Evolutionary conservation across 2,888 invertebrate genomes (phyloP).

Genomic region (Synergus laeviventris): DNA sequence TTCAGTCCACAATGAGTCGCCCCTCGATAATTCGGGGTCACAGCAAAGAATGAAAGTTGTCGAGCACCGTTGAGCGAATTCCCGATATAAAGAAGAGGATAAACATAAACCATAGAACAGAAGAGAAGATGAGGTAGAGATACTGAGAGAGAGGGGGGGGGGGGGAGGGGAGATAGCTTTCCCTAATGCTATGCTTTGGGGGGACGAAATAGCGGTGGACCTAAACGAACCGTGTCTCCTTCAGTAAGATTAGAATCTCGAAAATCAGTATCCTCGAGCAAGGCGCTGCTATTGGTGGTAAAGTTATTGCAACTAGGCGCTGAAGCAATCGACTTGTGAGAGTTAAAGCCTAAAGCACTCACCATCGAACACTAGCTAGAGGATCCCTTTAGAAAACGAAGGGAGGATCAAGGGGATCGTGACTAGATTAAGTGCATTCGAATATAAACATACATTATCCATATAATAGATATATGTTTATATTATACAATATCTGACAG

Average conservation of each 20-base stretch:
- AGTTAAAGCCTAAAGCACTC: slow-evolving; percentile 32
- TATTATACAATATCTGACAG: neutral
- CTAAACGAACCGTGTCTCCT: slow-evolving; percentile 63
- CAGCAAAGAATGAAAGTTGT: slow-evolving; percentile 5
- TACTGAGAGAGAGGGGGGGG: slow-evolving; percentile 31
- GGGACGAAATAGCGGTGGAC: slow-evolving; percentile 31
- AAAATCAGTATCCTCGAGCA: slow-evolving; percentile 66
- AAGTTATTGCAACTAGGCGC: slow-evolving; percentile 27
- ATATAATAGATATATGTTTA: neutral
- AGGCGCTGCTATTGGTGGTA: slow-evolving; percentile 40
- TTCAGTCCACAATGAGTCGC: neutral
- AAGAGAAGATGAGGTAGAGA: slow-evolving; percentile 42
- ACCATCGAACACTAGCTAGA: slow-evolving; percentile 7
- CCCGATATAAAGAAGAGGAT: slow-evolving; percentile 32
- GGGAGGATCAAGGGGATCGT: slow-evolving; percentile 12
- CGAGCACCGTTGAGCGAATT: slow-evolving; percentile 3
- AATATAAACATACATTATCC: neutral
- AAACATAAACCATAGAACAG: slow-evolving; percentile 43
- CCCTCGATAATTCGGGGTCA: slow-evolving; percentile 15
- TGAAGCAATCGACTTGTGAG: slow-evolving; percentile 20
- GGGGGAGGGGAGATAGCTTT: slow-evolving; percentile 35
- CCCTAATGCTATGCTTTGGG: slow-evolving; percentile 44
- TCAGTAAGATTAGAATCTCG: slow-evolving; percentile 69
- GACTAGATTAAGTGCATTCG: slow-evolving; percentile 18
- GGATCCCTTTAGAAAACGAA: neutral